Base-by-base conservation (phyloP, 2,113 vertebrate genomes). In the Nycticebus coucang region DNA sequence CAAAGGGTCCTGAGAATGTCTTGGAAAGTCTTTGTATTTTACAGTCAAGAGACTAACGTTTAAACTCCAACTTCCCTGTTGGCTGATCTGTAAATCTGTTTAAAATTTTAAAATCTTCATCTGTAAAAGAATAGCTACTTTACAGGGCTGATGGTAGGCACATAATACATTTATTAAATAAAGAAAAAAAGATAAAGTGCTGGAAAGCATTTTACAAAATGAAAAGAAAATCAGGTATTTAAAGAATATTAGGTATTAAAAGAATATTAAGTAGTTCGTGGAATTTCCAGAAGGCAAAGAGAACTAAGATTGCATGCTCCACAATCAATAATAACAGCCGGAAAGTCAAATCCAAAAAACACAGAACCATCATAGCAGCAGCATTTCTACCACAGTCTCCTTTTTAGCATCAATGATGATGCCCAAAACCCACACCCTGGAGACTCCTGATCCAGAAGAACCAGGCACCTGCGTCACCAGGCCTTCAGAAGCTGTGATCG, bases 81-180 rank as follows among this genome's bases (percentile, higher is more conserved):
- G 78, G 28, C 24, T 53, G 45, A 74, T 26, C 74, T 5, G 19
- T 21, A 78, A n/a, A n/a, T n/a, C n/a, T n/a, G n/a, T n/a, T n/a
- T n/a, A n/a, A n/a, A n/a, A 74, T 80, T 85, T 89, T n/a, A 84
- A 92, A 92, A 68, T 41, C 59, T 72, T 50, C 57, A 72, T 35
- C 13, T 59, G 18, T 18, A 74, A 28, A 57, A 75, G 35, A 37
- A 80, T 4, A 77, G 7, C 17, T 57, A 7, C 19, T 59, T 77
- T 62, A 22, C 11, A 53, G 22, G 24, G 37, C 53, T 55, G 26
- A 66, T 21, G 30, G 22, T 28, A 72, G 66, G n/a, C 68, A 74
- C 37, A 37, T 57, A 37, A 64, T 83, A 57, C 26, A 93, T 50
- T 59, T 80, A 59, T 66, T 83, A 85, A 88, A 53, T 59, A 92